A percentile compares a stretch with the other conserved stretches of the same genome.
Conservation (phyloP, 2,888 invertebrate species). For the Ochlodes sylvanus region DNA sequence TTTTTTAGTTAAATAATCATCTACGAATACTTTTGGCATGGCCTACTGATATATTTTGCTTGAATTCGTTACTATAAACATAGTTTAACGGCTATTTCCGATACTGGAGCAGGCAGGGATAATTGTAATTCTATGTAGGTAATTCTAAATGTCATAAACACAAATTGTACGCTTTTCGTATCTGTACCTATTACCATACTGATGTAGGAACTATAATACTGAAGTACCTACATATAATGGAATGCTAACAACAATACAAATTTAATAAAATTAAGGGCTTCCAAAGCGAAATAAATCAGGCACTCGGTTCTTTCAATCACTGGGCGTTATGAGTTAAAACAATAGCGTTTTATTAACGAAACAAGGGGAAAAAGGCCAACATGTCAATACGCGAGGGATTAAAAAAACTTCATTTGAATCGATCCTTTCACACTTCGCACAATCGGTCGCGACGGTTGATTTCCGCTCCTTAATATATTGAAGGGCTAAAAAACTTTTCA, state of each 20-base stretch:
- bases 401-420: conserved; percentile 76
- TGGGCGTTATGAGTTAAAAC: conserved; percentile 50
- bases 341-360: conserved; percentile 54
- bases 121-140: no score
- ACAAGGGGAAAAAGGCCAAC: conserved; percentile 41
- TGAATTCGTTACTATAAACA: no score
- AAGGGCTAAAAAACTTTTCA: conserved; percentile 50
- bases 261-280: conserved; percentile 35
- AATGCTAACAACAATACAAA: conserved; percentile 15
- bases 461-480: conserved; percentile 75
- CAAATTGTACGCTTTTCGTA: no score
- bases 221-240: conserved; percentile 2
- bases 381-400: conserved; percentile 71
- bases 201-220: neutral
- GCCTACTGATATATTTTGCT: no score
- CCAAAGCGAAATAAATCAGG: conserved; percentile 28
- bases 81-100: no score
- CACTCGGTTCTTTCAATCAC: conserved; percentile 25
- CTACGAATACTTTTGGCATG: no score
- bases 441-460: conserved; percentile 80
- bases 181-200: no score
- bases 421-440: conserved; percentile 83
- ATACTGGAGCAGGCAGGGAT: no score
- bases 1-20: no score
- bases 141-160: no score